Percentiles rank a stretch among this genome's conserved stretches.
phyloP scores from a whole-genome alignment of 2,797 vertebrate species.

The Falco naumanni region DNA sequence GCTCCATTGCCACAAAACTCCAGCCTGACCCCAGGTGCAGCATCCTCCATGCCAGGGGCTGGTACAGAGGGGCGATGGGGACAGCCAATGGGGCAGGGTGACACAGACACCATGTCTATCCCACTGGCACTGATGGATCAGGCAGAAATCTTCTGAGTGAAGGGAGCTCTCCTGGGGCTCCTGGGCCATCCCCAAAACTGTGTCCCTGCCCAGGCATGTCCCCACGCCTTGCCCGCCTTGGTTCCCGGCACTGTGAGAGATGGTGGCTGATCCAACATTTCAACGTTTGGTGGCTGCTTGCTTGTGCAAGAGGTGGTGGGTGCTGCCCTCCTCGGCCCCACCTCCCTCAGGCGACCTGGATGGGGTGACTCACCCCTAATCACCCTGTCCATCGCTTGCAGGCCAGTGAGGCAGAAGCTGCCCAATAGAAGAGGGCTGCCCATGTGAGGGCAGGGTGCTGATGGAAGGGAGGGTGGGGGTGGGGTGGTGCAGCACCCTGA shows the following conservation, averaged over 20 bases:
- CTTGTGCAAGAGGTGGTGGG: background rate
- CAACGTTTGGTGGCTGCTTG: background rate
- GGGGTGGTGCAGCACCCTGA: background rate
- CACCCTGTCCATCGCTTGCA: accelerated
- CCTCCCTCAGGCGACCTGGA: background rate
- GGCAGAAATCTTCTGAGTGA: background rate
- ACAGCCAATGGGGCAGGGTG: background rate
- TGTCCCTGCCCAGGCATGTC: background rate
- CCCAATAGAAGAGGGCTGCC: background rate
- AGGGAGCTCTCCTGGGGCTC: background rate
- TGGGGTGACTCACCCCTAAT: background rate
- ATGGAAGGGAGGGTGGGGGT: too few relatives aligned
- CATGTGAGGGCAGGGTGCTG: background rate
- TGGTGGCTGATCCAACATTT: background rate
- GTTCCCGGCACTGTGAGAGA: background rate
- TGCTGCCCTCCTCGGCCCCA: background rate
- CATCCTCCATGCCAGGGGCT: background rate
- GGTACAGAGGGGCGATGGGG: background rate
- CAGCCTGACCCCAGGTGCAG: background rate
- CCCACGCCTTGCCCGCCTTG: background rate
- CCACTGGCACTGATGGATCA: accelerated
- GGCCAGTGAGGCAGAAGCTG: background rate
- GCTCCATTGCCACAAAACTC: background rate
- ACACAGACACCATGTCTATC: background rate
- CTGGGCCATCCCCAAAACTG: background rate